Evolutionary conservation across 2,113 vertebrate species (phyloP).

Genomic region (Clinocottus analis): DNA sequence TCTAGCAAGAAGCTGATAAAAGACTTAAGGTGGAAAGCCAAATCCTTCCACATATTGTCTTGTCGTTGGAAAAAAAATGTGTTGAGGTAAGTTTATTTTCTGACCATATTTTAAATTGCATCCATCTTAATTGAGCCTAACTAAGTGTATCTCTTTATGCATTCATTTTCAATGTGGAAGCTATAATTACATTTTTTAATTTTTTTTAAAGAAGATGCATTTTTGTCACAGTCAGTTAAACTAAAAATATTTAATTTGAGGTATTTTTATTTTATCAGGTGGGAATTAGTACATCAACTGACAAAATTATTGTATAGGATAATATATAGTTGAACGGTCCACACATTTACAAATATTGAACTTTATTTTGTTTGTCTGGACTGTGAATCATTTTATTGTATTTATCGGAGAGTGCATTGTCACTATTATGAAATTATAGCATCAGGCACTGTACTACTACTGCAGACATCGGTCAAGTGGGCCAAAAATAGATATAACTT

Average conservation of each 20-base stretch:
- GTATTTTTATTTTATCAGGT: neutral
- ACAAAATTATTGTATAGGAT: neutral
- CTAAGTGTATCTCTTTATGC: too few species aligned
- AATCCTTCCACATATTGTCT: neutral
- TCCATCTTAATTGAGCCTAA: neutral
- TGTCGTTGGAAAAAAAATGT: neutral
- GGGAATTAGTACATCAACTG: neutral
- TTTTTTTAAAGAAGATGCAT: too few species aligned
- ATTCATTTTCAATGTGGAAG: too few species aligned
- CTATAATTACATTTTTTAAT: too few species aligned
- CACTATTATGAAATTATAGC: constrained; percentile 45
- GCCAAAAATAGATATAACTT: neutral
- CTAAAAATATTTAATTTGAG: neutral
- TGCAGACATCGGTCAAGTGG: constrained; percentile 4
- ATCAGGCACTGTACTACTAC: neutral
- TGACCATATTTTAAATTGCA: too few species aligned
- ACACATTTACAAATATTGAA: neutral
- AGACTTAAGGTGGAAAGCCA: neutral
- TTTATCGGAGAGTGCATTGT: constrained; percentile 46
- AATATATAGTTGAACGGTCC: neutral
- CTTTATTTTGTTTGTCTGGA: neutral
- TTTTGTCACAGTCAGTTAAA: neutral
- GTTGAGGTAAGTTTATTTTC: neutral
- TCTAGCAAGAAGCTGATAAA: neutral
- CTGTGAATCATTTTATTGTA: neutral